Percentiles rank a stretch among this genome's conserved stretches.
These are phyloP conservation scores for Portunus trituberculatus DNA, from an alignment of 1,140 invertebrate genomes.

Conservation along the genomic window DNA sequence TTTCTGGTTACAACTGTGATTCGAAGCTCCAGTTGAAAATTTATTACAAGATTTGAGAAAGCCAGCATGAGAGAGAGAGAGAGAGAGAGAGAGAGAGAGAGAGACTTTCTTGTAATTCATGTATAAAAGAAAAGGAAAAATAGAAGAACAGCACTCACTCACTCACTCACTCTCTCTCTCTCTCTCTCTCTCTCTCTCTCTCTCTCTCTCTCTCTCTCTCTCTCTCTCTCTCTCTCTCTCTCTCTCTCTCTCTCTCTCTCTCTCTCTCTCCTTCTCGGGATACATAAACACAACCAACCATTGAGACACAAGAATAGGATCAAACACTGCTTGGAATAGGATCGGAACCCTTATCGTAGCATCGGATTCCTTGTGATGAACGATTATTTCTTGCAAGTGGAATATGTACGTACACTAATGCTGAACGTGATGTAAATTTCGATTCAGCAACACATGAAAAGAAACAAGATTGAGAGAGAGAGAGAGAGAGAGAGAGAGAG, in stretches of 20 bases:
- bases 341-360: not conserved
- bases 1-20: too few relatives aligned
- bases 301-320: not conserved
- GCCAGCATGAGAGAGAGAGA: too few relatives aligned
- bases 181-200: not conserved
- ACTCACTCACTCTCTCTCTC: too few relatives aligned
- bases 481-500: not conserved
- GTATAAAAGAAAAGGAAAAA: too few relatives aligned
- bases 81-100: too few relatives aligned
- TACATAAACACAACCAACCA: not conserved
- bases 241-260: not conserved
- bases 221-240: too few relatives aligned
- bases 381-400: not conserved
- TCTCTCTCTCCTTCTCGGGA: too few relatives aligned
- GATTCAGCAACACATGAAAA: slow-evolving; percentile 31
- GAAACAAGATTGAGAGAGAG: not conserved
- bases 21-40: too few relatives aligned
- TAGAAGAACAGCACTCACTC: not conserved
- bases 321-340: not conserved
- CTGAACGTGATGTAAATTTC: slow-evolving; percentile 43
- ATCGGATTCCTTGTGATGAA: not conserved
- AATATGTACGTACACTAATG: not conserved
- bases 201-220: not conserved
- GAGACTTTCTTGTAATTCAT: too few relatives aligned
- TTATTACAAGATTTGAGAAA: too few relatives aligned